Evolutionary conservation across 1,140 invertebrate species (phyloP), one percentile per base, ranked within the genome.

Genomic region (Drosophila watanabei): DNA sequence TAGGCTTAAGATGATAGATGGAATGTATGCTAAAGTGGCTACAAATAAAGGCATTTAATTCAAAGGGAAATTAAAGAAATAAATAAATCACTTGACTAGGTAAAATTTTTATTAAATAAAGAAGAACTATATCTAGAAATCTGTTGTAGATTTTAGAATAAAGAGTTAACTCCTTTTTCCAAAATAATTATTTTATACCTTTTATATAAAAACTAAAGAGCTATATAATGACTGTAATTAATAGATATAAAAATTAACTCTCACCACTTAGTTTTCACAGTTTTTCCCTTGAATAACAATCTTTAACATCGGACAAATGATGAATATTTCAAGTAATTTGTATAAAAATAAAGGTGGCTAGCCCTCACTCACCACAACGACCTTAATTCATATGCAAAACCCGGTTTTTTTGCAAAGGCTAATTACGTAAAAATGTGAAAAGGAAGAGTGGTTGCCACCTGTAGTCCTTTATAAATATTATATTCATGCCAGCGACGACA

Each of bases 311-410:
- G 6, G n/a, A 14, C 41, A 46, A 39, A 46, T 57, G 24, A 56
- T 61, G 54, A 73, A 73, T 52, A 52, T 51, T 63, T 57, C 7
- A 48, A 30, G 41, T 62, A 73, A 73, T 51, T 61, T 43, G 13
- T 30, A n/a, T 28, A 43, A 61, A 43, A 73, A 37, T 24, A 20
- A 52, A 37, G 24, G 32, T n/a, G 20, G 39, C 13, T 33, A 8
- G 11, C 45, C n/a, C 13, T 10, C 62, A 51, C 54, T 75, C 45
- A 49, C n/a, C 39, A 13, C n/a, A 30, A 24, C 11, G 32, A 5
- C 39, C 45, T 35, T 58, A 60, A 86, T 70, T 70, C 78, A 63
- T 79, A 86, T 87, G 72, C 75, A 79, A 59, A 73, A 59, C 63
- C 58, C 59, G 16, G 16, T 68, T 79, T 46, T 24, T 63, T 33